Percentiles rank a stretch among this genome's conserved stretches.
Evolutionary conservation across 1,140 invertebrate species (phyloP).

Genomic region (Bombus impatiens): DNA sequence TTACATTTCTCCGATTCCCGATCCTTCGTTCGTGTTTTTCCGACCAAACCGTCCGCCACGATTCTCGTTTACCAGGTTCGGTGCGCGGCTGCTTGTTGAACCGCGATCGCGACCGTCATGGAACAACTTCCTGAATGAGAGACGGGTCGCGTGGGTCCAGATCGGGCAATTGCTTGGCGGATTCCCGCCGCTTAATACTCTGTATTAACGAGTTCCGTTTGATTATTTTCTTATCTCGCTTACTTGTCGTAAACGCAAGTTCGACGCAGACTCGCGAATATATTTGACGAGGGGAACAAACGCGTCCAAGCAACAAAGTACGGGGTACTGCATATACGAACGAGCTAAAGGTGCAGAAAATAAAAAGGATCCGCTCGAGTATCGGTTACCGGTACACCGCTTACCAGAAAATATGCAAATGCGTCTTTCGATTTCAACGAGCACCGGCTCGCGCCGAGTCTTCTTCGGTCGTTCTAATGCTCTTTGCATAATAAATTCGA

Average conservation of each 20-base stretch:
- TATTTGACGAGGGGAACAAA: neutral
- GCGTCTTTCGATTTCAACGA: constrained; percentile 16
- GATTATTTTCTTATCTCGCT: neutral
- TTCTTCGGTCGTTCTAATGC: constrained; percentile 36
- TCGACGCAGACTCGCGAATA: neutral
- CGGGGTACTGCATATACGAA: neutral
- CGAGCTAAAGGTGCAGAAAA: neutral
- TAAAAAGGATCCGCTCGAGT: neutral
- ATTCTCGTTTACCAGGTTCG: constrained; percentile 17
- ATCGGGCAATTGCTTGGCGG: neutral
- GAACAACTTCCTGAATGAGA: constrained; percentile 12
- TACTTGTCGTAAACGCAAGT: no score
- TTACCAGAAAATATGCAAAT: constrained; percentile 29
- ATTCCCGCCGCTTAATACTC: neutral
- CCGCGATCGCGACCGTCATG: constrained; percentile 10
- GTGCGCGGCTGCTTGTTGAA: constrained; percentile 19
- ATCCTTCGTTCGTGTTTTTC: constrained; percentile 34
- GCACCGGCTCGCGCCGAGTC: neutral
- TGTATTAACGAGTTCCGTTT: neutral
- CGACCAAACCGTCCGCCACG: neutral
- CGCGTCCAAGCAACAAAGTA: no score
- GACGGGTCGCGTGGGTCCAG: neutral
- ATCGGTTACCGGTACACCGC: neutral
- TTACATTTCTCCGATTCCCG: constrained; percentile 47
- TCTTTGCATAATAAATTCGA: constrained; percentile 64